A percentile compares a stretch with the other conserved stretches of the same genome.
These are phyloP conservation scores for Reticulitermes speratus DNA, from an alignment of 1,140 invertebrate genomes.

Conservation along the genomic window DNA sequence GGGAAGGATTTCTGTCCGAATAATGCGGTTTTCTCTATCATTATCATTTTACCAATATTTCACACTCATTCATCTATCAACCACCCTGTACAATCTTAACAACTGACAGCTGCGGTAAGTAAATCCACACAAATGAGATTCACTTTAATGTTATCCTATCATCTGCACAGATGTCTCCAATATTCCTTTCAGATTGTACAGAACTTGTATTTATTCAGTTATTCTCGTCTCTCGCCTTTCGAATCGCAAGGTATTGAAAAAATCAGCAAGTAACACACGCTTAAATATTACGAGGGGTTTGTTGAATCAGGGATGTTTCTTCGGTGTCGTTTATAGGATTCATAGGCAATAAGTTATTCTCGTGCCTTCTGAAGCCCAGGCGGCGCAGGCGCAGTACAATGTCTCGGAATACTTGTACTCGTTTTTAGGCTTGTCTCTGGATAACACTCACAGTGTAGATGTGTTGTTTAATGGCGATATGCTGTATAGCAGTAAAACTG, in stretches of 20 bases:
- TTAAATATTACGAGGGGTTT: background rate
- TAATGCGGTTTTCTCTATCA: too few species aligned
- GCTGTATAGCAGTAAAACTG: too few species aligned
- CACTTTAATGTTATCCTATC: too few species aligned
- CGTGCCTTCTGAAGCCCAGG: background rate
- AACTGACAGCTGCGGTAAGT: too few species aligned
- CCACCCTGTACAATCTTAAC: too few species aligned
- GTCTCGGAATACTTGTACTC: background rate
- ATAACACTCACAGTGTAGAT: background rate
- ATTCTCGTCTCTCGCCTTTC: background rate
- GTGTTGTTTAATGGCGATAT: too few species aligned
- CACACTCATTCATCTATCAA: too few species aligned
- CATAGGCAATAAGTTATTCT: background rate
- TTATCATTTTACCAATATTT: too few species aligned
- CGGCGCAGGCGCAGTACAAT: background rate
- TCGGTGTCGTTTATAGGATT: background rate
- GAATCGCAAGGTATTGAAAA: background rate
- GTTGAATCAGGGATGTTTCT: background rate
- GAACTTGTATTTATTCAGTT: background rate
- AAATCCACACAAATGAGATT: too few species aligned
- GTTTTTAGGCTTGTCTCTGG: background rate
- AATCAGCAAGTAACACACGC: background rate
- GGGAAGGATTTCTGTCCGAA: too few species aligned
- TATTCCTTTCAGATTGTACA: background rate
- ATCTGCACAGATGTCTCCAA: too few species aligned